A percentile compares a stretch with the other conserved stretches of the same genome.
phyloP scores from a whole-genome alignment of 1,140 invertebrate genomes.

The Rhynchophorus ferrugineus region DNA sequence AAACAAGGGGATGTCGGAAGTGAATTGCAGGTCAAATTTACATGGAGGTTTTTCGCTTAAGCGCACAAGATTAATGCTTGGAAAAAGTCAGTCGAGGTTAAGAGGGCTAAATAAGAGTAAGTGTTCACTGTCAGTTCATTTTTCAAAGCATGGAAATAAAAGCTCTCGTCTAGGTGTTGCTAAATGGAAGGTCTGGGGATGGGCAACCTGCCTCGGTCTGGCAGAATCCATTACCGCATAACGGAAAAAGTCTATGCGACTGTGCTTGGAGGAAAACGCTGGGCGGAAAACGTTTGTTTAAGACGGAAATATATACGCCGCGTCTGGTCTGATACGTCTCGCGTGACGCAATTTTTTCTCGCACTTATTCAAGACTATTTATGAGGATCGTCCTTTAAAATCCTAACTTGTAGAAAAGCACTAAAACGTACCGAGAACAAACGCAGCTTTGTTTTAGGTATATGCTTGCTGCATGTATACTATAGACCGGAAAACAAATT shows the following conservation, averaged over 20 bases:
- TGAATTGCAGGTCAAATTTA: conserved; percentile 16
- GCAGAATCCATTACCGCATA: conserved; percentile 16
- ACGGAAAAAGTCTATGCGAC: conserved; percentile 17
- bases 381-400: background rate
- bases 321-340: background rate
- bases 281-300: background rate
- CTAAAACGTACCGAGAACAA: no score
- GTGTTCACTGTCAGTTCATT: conserved; percentile 24
- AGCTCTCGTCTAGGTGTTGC: conserved; percentile 18
- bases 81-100: conserved; percentile 22
- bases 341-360: background rate
- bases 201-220: conserved; percentile 1
- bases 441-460: no score
- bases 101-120: conserved; percentile 26
- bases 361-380: background rate
- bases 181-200: conserved; percentile 2
- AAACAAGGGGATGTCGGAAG: conserved; percentile 8
- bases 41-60: conserved; percentile 23
- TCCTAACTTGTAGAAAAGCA: no score
- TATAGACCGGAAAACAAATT: no score
- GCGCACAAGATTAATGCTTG: conserved; percentile 22
- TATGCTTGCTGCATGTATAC: no score
- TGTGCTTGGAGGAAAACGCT: background rate
- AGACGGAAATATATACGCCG: background rate
- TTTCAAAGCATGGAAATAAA: conserved; percentile 24